phyloP scores from a whole-genome alignment of 1,140 invertebrate genomes.

The Yoshiicerus persimilis region DNA sequence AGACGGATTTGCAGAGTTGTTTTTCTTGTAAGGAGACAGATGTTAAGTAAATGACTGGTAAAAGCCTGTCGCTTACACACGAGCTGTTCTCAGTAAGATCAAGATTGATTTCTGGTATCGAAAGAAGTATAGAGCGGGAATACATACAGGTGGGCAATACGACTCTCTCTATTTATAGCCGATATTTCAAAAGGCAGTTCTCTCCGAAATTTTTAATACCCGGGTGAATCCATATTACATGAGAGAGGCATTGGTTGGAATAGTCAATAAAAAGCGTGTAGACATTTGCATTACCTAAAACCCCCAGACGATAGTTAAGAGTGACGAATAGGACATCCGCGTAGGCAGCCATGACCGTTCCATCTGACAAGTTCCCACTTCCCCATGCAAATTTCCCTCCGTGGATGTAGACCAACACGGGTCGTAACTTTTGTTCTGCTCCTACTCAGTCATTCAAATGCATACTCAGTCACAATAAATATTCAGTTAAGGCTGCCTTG shows the following conservation, averaged over 20 bases:
- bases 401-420: constrained; percentile 87
- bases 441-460: constrained; percentile 58
- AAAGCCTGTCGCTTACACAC: neutral
- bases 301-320: constrained; percentile 87
- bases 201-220: too few relatives aligned
- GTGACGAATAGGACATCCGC: constrained; percentile 90
- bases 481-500: too few relatives aligned
- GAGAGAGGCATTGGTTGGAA: neutral
- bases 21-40: neutral
- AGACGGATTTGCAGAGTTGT: neutral
- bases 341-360: constrained; percentile 80
- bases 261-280: neutral
- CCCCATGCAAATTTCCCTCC: constrained; percentile 82
- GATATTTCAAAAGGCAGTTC: too few relatives aligned
- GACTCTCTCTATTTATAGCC: neutral
- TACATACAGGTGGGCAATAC: neutral
- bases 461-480: neutral
- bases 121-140: too few relatives aligned
- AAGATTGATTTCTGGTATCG: neutral
- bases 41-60: neutral
- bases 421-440: constrained; percentile 69
- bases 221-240: neutral
- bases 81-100: neutral
- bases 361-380: constrained; percentile 89
- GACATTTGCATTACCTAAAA: constrained; percentile 70